Conservation (phyloP, 2,888 invertebrate species). For the Ecdyonurus torrentis region DNA sequence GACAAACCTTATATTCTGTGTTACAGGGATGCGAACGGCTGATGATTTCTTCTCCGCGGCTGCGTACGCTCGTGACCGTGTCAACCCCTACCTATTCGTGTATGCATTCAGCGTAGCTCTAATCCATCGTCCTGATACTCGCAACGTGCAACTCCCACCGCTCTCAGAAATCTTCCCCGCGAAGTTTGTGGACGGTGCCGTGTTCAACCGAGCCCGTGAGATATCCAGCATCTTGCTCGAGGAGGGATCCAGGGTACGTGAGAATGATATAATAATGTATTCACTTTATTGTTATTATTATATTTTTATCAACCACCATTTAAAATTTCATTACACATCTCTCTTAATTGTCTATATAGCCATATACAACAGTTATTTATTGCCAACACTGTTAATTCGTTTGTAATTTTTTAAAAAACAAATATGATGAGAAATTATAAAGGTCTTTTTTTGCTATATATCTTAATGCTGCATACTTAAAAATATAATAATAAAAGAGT, state of each 20-base stretch:
- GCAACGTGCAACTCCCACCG: constrained; percentile 49
- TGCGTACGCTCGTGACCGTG: constrained; percentile 49
- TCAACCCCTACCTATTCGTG: constrained; percentile 68
- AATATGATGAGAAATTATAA: no score
- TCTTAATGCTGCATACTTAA: no score
- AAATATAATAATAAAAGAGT: no score
- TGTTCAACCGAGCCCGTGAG: constrained; percentile 51
- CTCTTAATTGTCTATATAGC: no score
- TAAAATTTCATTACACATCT: no score
- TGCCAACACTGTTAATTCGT: no score
- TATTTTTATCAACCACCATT: no score
- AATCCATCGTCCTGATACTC: constrained; percentile 54
- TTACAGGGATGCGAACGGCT: constrained; percentile 38
- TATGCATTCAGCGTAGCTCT: constrained; percentile 61
- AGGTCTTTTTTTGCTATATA: no score
- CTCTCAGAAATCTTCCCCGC: constrained; percentile 66
- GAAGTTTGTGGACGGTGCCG: constrained; percentile 60
- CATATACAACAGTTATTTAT: no score
- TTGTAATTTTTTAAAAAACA: no score
- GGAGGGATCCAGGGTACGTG: background rate
- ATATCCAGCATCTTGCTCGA: constrained; percentile 41
- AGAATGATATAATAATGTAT: no score
- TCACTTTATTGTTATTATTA: no score
- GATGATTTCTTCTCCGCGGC: constrained; percentile 50
- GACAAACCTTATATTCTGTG: background rate